Evolutionary conservation across 2,888 invertebrate genomes (phyloP).

Genomic region (Coleophora flavipennella): DNA sequence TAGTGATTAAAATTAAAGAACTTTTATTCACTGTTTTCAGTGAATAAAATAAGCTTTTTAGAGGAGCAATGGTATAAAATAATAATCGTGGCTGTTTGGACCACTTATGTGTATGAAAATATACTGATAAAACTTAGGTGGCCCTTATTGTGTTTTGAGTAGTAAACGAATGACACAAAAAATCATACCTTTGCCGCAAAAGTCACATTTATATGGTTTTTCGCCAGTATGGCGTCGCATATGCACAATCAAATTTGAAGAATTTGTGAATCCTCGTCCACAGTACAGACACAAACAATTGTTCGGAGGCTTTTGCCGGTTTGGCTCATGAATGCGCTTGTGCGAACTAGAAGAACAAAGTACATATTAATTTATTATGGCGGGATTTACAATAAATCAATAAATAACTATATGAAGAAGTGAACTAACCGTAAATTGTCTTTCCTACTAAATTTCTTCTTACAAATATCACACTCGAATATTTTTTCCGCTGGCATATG

Average conservation of each 20-base stretch:
- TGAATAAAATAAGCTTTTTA: too few species aligned
- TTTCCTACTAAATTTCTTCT: constrained; percentile 72
- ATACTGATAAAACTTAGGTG: too few species aligned
- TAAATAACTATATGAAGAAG: too few species aligned
- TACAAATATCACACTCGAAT: constrained; percentile 72
- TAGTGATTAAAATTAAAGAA: too few species aligned
- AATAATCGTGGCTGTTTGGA: too few species aligned
- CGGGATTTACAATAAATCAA: too few species aligned
- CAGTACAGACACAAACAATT: constrained; percentile 74
- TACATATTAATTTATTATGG: too few species aligned
- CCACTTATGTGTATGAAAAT: too few species aligned
- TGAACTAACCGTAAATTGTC: constrained; percentile 61
- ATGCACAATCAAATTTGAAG: constrained; percentile 76
- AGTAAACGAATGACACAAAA: too few species aligned
- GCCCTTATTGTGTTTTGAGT: too few species aligned
- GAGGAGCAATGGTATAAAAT: too few species aligned
- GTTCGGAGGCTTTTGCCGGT: constrained; percentile 39
- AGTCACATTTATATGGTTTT: constrained; percentile 76
- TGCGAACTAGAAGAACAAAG: constrained; percentile 51
- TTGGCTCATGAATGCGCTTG: constrained; percentile 64
- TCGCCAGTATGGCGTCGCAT: constrained; percentile 79
- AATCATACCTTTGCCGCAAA: constrained; percentile 71
- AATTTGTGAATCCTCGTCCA: constrained; percentile 73
- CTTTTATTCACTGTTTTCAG: too few species aligned
- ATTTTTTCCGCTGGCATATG: constrained; percentile 69